Base-by-base conservation (phyloP, 2,888 invertebrate genomes). In the Athalia rosae region DNA sequence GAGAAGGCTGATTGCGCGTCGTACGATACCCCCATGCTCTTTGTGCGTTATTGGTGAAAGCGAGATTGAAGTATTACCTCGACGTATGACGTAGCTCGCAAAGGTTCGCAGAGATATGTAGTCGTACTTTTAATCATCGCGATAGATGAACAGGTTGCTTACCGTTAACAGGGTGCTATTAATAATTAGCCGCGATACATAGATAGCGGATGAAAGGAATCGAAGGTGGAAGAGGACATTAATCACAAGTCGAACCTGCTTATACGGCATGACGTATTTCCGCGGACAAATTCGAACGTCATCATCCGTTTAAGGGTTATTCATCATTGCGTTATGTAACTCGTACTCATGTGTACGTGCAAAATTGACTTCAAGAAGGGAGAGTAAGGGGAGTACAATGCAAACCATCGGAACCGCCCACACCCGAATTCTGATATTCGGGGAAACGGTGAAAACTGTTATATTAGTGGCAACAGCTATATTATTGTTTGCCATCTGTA, bases 221-320 rank as follows among this genome's bases (percentile, higher is more conserved):
- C 56, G 11, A 11, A 71, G 71, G 71, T 71, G 58, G 58, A 28
- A 28, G 41, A 58, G 58, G 56, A 58, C 71, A 58, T 71, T 58
- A 71, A 58, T 71, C 71, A 71, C 56, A 43, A 56, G 7, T 45
- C 58, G 13, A 56, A 43, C 71, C 58, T 53, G 67, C 50, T 28
- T 50, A 11, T 67, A 41, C 50, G 67, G 67, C 67, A 7, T 28
- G 45, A 67, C 50, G 50, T 71, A 56, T 28, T 71, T 71, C 58
- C 13, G 56, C 58, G 71, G 71, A 71, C 71, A 58, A 71, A 71
- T 71, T 58, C 43, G 71, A 71, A 56, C 71, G 71, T 71, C 71
- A 45, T 71, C 71, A 58, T 71, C 71, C 58, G 50, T 56, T 71
- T 41, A n/a, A 45, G 28, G 45, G 56, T 71, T 71, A 71, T 71